Base-by-base conservation (phyloP, 2,113 vertebrate genomes). In the Hystrix brachyura region DNA sequence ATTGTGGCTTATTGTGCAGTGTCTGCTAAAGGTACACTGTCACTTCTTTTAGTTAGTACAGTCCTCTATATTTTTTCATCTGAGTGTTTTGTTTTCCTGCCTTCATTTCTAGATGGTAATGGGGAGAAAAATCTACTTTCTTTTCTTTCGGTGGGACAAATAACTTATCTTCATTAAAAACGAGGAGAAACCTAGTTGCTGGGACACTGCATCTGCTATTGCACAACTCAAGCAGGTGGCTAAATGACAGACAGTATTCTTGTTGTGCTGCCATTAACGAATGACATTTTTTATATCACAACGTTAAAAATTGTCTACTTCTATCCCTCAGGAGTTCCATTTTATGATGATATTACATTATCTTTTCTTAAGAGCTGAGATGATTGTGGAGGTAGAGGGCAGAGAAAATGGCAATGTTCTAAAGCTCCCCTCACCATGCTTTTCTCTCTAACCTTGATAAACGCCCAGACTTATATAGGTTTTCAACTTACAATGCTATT, bases 391-490 rank as follows among this genome's bases (percentile, higher is more conserved):
- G 0, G 7, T 10, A 59, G 57, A 15, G 1, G 85, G 74, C 7
- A 90, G 64, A 92, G n/a, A 85, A 93, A 94, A 86, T 34, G 2
- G 38, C 95, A 97, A 87, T 90, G 53, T n/a, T 94, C 18, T 48
- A 65, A 72, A 85, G 80, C 76, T 23, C 13, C 32, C 51, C 27
- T 82, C 55, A 85, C 15, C 59, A 11, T 94, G 59, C 32, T 62
- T 94, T 91, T 91, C 65, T 80, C 53, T 64, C 38, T 38, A 55
- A 91, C 38, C 9, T 80, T 80, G 62, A 62, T 67, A 29, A 60
- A n/a, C 29, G 27, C n/a, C 21, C 21, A 59, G 32, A 27, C 25
- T 83, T 71, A 62, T 51, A 94, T 0, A 81, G 19, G 13, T 90
- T 82, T 92, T 91, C 17, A 34, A 69, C 86, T 92, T 53, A 60